phyloP scores from a whole-genome alignment of 2,113 vertebrate genomes.

The Lepidothrix coronata region DNA sequence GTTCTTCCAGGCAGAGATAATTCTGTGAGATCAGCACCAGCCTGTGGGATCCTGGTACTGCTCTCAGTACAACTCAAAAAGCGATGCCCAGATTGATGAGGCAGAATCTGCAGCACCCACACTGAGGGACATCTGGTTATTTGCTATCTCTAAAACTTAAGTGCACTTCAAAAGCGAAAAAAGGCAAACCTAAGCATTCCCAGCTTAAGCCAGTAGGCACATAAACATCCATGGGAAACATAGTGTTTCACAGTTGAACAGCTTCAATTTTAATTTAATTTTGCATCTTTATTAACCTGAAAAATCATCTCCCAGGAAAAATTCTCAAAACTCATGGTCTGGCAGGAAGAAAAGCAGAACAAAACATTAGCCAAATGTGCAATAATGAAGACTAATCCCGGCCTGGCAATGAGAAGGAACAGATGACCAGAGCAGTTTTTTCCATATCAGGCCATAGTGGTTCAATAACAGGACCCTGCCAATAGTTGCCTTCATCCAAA shows the following conservation, averaged over 20 bases:
- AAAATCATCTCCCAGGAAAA: not conserved
- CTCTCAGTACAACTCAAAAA: not conserved
- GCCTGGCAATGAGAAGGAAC: not conserved
- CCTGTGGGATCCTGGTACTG: not conserved
- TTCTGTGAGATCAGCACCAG: not conserved
- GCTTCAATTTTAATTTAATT: conserved; percentile 16
- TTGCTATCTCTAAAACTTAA: not conserved
- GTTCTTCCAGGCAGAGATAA: not conserved
- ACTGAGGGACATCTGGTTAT: not conserved
- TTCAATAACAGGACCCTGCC: not conserved
- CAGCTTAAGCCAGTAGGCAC: not conserved
- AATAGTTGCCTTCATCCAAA: not conserved
- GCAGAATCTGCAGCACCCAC: not conserved
- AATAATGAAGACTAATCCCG: conserved; percentile 10
- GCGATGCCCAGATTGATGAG: not conserved
- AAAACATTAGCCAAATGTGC: conserved; percentile 2
- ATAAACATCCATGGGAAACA: not conserved
- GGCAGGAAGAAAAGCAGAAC: not conserved
- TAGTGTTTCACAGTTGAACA: not conserved
- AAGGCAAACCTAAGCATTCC: not conserved
- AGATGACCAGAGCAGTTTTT: conserved; percentile 14
- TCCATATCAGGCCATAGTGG: not conserved
- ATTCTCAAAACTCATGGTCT: not conserved
- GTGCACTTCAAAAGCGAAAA: not conserved
- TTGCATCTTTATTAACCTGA: conserved; percentile 15